Percentiles rank a stretch among this genome's conserved stretches.
Evolutionary conservation across 2,113 vertebrate genomes (phyloP).

Genomic region (Nipponia nippon): DNA sequence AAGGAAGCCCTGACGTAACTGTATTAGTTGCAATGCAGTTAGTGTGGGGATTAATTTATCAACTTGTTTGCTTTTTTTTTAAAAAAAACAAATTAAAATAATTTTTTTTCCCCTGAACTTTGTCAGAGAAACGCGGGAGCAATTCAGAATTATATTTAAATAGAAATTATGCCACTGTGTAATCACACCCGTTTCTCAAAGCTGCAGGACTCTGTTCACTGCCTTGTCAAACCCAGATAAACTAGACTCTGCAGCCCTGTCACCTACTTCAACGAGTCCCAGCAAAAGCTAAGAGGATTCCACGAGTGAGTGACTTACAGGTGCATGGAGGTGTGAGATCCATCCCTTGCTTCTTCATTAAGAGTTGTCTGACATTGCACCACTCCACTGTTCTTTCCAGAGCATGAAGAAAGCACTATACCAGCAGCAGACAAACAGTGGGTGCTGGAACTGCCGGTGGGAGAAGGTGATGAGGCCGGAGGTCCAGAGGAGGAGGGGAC

Average conservation of each 20-base stretch:
- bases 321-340: neutral
- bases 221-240: neutral
- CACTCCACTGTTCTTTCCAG: neutral
- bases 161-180: neutral
- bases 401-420: neutral
- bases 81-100: neutral
- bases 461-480: neutral
- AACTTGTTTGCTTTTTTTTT: neutral
- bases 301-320: neutral
- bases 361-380: neutral
- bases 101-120: neutral
- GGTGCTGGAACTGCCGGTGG: neutral
- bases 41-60: neutral
- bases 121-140: neutral
- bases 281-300: neutral
- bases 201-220: neutral
- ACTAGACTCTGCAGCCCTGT: neutral
- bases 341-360: neutral
- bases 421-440: neutral
- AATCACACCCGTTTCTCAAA: neutral
- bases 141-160: neutral
- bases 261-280: neutral
- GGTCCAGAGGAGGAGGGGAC: neutral
- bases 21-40: neutral
- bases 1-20: neutral